Evolutionary conservation across 2,888 invertebrate genomes (phyloP).

Genomic region (Drosophila borealis): DNA sequence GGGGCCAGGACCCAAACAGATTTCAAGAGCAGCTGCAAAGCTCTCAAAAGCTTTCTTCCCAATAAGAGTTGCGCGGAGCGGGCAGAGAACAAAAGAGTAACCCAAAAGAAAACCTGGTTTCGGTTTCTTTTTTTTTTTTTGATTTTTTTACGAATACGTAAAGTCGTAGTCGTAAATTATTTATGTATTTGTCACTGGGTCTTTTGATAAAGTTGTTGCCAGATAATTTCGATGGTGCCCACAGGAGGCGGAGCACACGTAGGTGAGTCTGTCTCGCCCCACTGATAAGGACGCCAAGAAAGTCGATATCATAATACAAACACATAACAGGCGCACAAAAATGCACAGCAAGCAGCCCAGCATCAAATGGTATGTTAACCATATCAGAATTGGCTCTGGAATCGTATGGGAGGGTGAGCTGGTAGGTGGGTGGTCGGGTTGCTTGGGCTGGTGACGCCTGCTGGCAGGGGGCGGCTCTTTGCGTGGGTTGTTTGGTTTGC

Average conservation of each 20-base stretch:
- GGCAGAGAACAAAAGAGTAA: conserved; percentile 3
- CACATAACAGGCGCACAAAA: conserved; percentile 76
- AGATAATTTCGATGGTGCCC: conserved; percentile 66
- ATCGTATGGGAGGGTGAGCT: not conserved
- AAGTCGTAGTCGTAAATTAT: conserved; percentile 66
- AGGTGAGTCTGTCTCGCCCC: not conserved
- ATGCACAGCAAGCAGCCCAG: conserved; percentile 46
- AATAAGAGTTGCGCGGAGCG: conserved; percentile 17
- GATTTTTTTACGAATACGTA: conserved; percentile 26
- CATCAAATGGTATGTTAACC: conserved; percentile 45
- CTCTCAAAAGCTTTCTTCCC: conserved; percentile 44
- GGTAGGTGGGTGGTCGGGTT: not conserved
- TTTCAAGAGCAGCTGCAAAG: conserved; percentile 65
- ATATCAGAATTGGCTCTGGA: conserved; percentile 12
- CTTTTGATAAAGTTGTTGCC: conserved; percentile 77
- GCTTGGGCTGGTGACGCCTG: conserved; percentile 8
- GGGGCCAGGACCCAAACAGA: conserved; percentile 37
- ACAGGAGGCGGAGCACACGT: conserved; percentile 34
- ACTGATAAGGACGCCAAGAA: conserved; percentile 68
- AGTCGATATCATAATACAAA: conserved; percentile 82
- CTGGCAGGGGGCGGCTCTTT: conserved; percentile 41
- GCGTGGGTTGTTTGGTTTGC: conserved; percentile 74
- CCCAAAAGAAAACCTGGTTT: conserved; percentile 40
- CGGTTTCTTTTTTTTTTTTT: conserved; percentile 19
- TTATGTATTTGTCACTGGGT: conserved; percentile 70